Percentiles rank a stretch among this genome's conserved stretches.
These are phyloP conservation scores for Muscicapa adusta DNA, from an alignment of 2,113 vertebrate genomes.

Conservation along the genomic window DNA sequence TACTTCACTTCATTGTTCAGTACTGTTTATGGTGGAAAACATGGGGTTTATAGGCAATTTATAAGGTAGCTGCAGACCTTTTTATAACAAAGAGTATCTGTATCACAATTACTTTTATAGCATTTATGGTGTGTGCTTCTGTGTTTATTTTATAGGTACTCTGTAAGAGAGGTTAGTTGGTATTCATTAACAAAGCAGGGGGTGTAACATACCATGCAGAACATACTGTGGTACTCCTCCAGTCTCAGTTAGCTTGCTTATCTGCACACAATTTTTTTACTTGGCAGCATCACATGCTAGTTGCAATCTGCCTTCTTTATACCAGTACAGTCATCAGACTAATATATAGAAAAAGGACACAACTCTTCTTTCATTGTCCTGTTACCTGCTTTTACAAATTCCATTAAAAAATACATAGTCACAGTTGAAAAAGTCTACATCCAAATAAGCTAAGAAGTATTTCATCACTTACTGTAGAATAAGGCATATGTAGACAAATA, in stretches of 20 bases:
- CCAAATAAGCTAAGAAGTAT: neutral
- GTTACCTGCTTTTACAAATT: neutral
- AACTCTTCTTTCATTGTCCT: neutral
- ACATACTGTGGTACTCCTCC: neutral
- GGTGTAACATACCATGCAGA: neutral
- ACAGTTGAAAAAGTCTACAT: neutral
- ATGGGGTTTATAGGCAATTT: neutral
- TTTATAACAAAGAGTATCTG: conserved; percentile 27
- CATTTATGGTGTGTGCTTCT: neutral
- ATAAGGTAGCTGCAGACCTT: neutral
- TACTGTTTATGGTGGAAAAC: neutral
- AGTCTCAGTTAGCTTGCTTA: neutral
- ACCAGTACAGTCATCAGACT: neutral
- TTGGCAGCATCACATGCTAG: neutral
- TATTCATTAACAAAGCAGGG: neutral
- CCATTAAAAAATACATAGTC: neutral
- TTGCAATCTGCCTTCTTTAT: neutral
- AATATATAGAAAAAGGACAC: neutral
- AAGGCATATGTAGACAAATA: neutral
- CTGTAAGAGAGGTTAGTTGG: neutral
- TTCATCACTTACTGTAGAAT: neutral
- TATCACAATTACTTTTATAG: neutral
- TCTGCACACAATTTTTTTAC: neutral
- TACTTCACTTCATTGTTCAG: neutral
- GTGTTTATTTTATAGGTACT: neutral